A percentile compares a stretch with the other conserved stretches of the same genome.
Evolutionary conservation across 2,113 vertebrate genomes (phyloP).

Genomic region (Lanius collurio): DNA sequence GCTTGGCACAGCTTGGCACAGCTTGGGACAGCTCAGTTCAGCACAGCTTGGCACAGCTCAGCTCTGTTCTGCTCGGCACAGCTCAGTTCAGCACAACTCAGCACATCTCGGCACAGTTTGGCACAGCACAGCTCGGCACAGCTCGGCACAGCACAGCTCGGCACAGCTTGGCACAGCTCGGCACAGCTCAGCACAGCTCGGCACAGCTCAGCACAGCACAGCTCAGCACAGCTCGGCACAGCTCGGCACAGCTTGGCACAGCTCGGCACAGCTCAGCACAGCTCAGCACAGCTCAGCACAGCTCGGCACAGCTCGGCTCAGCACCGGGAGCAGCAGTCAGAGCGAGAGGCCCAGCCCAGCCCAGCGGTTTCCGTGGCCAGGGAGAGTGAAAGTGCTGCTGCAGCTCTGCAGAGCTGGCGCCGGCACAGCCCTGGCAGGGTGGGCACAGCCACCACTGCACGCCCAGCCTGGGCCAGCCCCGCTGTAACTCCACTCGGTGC

Average conservation of each 20-base stretch:
- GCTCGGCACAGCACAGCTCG: accelerated
- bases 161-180: accelerated
- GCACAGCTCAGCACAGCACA: not conserved
- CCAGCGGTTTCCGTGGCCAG: not conserved
- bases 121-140: not conserved
- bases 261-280: not conserved
- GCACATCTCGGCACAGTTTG: not conserved
- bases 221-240: accelerated
- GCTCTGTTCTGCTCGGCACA: not conserved
- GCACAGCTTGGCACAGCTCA: not conserved
- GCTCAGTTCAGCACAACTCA: not conserved
- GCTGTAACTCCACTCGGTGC: accelerated
- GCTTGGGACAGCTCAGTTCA: not conserved
- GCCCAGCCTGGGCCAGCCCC: not conserved
- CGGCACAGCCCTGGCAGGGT: not conserved
- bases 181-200: not conserved
- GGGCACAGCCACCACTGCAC: not conserved
- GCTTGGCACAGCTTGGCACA: not conserved
- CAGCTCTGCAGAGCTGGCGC: not conserved
- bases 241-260: accelerated
- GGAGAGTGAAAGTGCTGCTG: conserved; percentile 22
- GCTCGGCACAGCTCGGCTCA: accelerated
- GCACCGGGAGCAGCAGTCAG: not conserved
- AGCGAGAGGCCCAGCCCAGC: not conserved
- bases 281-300: accelerated